phyloP scores from a whole-genome alignment of 2,888 invertebrate genomes.

The Stenoptilia bipunctidactyla region DNA sequence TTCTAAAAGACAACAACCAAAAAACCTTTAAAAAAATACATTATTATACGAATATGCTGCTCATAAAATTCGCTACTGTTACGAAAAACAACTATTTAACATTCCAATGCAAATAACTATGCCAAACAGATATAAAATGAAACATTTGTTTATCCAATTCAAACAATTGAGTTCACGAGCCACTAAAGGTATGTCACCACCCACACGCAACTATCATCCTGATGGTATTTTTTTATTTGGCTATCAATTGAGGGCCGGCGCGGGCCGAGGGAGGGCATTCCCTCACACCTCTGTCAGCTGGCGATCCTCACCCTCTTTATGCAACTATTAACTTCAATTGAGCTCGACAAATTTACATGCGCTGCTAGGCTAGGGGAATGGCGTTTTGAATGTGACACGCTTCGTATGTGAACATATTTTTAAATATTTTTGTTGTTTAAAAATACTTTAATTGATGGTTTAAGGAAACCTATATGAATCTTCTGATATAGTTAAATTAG shows the following conservation, averaged over 20 bases:
- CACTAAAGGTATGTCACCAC: background rate
- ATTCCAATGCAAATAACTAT: no score
- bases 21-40: no score
- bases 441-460: no score
- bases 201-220: conserved; percentile 10
- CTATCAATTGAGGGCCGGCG: conserved; percentile 49
- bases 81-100: no score
- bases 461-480: no score
- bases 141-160: background rate
- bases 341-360: conserved; percentile 69
- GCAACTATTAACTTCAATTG: conserved; percentile 70
- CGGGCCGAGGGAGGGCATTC: conserved; percentile 51
- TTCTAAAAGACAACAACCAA: no score
- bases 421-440: no score
- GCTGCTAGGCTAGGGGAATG: conserved; percentile 27
- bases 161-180: background rate
- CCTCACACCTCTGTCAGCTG: conserved; percentile 70
- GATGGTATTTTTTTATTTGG: conserved; percentile 40
- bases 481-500: no score
- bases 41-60: no score
- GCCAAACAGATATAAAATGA: no score
- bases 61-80: no score
- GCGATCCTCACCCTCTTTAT: conserved; percentile 57
- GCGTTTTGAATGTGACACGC: conserved; percentile 19
- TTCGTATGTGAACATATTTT: no score